Conservation (phyloP, 2,113 vertebrate species). For the Burhinus oedicnemus region DNA sequence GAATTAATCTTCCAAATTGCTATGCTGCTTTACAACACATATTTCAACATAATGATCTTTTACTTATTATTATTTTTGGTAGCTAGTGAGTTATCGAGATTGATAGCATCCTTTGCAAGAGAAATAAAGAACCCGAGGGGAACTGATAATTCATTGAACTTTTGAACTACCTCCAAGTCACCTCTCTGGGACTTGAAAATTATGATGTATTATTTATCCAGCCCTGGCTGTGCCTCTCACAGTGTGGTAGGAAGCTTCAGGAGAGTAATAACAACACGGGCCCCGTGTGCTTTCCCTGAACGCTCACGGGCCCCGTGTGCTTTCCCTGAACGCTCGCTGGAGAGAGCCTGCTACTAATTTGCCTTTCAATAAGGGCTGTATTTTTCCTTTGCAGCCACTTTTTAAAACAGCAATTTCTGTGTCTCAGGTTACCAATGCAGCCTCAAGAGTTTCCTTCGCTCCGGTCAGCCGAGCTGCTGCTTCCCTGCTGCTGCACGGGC, state of each 20-base stretch:
- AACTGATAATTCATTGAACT: constrained; percentile 61
- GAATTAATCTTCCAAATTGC: constrained; percentile 67
- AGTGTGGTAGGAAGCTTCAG: neutral
- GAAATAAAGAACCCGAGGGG: constrained; percentile 45
- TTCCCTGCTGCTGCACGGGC: neutral
- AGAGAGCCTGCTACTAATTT: constrained; percentile 8
- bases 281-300: no score
- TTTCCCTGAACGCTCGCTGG: neutral
- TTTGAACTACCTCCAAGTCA: constrained; percentile 57
- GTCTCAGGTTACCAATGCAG: neutral
- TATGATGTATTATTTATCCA: constrained; percentile 62
- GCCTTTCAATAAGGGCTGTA: neutral
- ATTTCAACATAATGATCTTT: constrained; percentile 65
- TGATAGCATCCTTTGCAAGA: constrained; percentile 57
- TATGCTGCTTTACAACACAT: constrained; percentile 49
- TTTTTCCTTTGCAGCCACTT: neutral
- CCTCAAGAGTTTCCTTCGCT: neutral
- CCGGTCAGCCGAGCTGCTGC: neutral
- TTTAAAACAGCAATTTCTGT: neutral
- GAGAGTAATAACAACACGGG: neutral
- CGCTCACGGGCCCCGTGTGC: neutral
- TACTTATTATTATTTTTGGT: constrained; percentile 64
- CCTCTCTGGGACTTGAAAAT: constrained; percentile 43
- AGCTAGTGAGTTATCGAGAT: constrained; percentile 47
- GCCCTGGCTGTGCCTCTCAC: constrained; percentile 12